Base-by-base conservation (phyloP, 1,140 invertebrate species). In the Polyergus mexicanus region DNA sequence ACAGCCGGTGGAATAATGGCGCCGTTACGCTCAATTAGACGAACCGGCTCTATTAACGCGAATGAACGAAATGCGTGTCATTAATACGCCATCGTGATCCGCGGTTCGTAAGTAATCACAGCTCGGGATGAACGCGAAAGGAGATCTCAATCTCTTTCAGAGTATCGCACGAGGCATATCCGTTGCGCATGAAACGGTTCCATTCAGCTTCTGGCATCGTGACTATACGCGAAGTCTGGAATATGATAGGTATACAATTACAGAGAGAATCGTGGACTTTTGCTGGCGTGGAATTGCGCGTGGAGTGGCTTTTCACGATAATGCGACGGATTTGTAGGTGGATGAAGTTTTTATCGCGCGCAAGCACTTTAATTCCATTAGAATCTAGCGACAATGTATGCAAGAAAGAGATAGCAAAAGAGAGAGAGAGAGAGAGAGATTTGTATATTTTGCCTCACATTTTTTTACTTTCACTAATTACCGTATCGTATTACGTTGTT, bases 11-110 rank as follows among this genome's bases (percentile, higher is more conserved):
- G 83, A 88, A 89, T 86, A 63, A 76, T 47, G 44, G 51, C 58
- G 58, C 56, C 58, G 81, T 85, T 68, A 75, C 76, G 71, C 68
- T 86, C 88, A 89, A 89, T 89, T 89, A 89, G 87, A 28, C 84
- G 51, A 86, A 71, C 65, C 65, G 65, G 71, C 56, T 78, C 60
- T 81, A 88, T 71, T 86, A 84, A 84, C 69, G 84, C 80, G 75
- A 76, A 85, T 54, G 84, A 78, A 54, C 63, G 84, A 85, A 85
- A 85, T 78, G 63, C 84, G 63, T 63, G 84, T 88, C 88, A 89
- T 89, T 89, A 89, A 89, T 89, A 89, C 71, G 71, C 54, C 51
- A 88, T 83, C 87, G 71, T 76, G 87, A 88, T 86, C 81, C 68
- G 63, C 11, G 71, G 71, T 47, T 58, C 47, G 86, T 60, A 76